These are phyloP conservation scores for Brachypalpus laphriformis DNA, from an alignment of 2,888 invertebrate species.

Conservation along the genomic window DNA sequence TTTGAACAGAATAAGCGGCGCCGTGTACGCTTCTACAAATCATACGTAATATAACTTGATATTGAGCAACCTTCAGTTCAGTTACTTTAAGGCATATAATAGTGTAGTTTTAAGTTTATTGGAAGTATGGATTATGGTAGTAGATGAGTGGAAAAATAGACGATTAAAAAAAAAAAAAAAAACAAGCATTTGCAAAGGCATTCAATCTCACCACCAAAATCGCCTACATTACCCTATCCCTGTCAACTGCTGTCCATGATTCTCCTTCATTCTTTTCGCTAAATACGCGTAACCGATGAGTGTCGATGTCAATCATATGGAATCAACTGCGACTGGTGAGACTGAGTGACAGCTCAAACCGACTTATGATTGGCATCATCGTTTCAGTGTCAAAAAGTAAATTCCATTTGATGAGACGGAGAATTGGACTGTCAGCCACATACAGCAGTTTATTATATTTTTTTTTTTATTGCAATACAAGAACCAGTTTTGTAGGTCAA, in stretches of 20 bases:
- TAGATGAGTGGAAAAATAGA: neutral
- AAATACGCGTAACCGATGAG: constrained; percentile 73
- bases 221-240: constrained; percentile 29
- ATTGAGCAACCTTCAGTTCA: too few relatives aligned
- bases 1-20: too few relatives aligned
- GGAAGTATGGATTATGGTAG: too few relatives aligned
- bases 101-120: too few relatives aligned
- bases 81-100: too few relatives aligned
- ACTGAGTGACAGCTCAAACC: constrained; percentile 65
- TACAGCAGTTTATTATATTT: constrained; percentile 5
- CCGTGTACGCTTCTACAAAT: too few relatives aligned
- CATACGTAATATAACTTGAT: too few relatives aligned
- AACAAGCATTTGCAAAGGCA: too few relatives aligned
- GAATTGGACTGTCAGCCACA: constrained; percentile 12
- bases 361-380: constrained; percentile 72
- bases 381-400: constrained; percentile 64
- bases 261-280: constrained; percentile 40
- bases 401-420: constrained; percentile 56
- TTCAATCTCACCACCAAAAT: neutral
- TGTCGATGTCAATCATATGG: constrained; percentile 73
- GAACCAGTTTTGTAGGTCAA: constrained; percentile 38
- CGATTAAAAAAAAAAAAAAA: neutral
- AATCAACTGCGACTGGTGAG: constrained; percentile 59
- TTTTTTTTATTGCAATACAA: neutral
- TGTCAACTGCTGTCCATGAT: constrained; percentile 5